These are phyloP conservation scores for Pollicipes pollicipes DNA, from an alignment of 1,140 invertebrate species.

Conservation along the genomic window DNA sequence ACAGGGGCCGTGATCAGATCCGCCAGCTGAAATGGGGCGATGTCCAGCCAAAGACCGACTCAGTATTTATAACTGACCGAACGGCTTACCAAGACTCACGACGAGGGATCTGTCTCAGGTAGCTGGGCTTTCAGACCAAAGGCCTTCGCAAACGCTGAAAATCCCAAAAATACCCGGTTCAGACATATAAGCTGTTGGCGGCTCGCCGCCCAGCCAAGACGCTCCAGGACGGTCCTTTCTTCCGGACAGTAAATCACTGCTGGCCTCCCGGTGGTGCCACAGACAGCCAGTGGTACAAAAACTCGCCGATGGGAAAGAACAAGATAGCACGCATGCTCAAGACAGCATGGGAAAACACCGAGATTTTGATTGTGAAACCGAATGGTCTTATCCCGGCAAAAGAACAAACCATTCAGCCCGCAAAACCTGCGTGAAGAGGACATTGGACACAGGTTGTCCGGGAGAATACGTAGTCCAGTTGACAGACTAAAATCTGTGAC, in stretches of 20 bases:
- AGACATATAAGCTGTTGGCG: too few species aligned
- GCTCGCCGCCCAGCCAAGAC: too few species aligned
- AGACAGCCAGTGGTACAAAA: neutral
- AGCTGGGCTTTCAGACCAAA: neutral
- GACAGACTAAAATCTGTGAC: neutral
- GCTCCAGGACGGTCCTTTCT: neutral
- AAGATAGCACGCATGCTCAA: neutral
- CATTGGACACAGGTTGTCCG: neutral
- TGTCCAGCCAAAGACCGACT: neutral
- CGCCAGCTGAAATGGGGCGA: neutral
- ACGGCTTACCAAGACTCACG: neutral
- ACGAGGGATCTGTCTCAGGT: neutral
- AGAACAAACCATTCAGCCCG: neutral
- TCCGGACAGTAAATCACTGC: neutral
- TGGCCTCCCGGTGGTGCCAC: neutral
- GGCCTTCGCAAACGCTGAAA: neutral
- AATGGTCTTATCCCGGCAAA: neutral
- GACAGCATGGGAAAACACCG: neutral
- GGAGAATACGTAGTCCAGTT: neutral
- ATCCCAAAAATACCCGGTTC: neutral
- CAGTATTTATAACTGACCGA: neutral
- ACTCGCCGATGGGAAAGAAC: neutral
- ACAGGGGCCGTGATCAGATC: neutral
- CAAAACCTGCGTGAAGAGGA: neutral
- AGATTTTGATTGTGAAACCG: too few species aligned